phyloP scores from a whole-genome alignment of 2,113 vertebrate genomes.

The Todiramphus saurophagus region DNA sequence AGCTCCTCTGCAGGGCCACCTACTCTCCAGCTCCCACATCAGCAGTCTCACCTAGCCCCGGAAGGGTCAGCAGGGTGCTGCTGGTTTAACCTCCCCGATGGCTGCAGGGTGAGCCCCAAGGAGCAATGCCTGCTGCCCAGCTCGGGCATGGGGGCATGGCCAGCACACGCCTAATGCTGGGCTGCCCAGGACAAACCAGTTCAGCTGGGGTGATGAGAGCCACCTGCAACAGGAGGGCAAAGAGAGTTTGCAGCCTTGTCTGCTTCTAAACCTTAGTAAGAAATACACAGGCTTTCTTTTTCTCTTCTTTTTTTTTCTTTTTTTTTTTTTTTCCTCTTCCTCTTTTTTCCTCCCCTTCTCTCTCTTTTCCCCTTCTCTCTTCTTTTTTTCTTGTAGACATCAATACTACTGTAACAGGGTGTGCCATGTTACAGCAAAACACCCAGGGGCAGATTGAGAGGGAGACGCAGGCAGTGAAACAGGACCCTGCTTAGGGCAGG shows the following conservation, averaged over 20 bases:
- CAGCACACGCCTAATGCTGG: background rate
- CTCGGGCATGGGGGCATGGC: background rate
- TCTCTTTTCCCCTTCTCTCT: too few species aligned
- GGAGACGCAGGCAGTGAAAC: background rate
- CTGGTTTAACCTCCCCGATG: background rate
- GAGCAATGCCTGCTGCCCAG: background rate
- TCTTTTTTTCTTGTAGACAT: background rate
- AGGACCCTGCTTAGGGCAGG: background rate
- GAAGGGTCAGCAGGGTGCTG: background rate
- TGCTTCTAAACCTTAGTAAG: background rate
- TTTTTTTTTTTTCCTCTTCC: too few species aligned
- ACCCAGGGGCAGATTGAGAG: background rate
- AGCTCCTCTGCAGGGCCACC: background rate
- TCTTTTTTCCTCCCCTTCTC: background rate
- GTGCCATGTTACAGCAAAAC: background rate
- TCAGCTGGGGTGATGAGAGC: rapidly evolving
- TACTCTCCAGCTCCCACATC: background rate
- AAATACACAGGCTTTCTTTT: background rate
- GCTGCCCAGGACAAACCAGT: background rate
- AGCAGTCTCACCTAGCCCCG: background rate
- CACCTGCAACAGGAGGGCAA: background rate
- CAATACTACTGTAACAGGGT: background rate
- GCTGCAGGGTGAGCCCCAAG: background rate
- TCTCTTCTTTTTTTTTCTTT: background rate
- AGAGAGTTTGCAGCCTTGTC: background rate